Percentiles rank a stretch among this genome's conserved stretches.
Conservation (phyloP, 2,888 invertebrate genomes). For the Phyllotreta striolata region DNA sequence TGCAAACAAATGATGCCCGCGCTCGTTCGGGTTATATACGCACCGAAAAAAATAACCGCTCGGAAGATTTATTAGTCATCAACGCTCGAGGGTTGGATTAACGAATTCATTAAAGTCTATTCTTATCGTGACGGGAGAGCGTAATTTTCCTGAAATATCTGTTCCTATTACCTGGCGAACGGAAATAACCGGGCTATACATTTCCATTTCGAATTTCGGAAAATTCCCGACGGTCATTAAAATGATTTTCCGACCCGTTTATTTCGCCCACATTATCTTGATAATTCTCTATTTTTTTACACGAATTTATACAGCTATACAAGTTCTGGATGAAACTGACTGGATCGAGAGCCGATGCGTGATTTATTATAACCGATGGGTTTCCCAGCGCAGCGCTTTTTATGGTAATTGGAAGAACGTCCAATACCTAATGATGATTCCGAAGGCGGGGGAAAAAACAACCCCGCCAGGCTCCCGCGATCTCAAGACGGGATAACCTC, state of each 20-base stretch:
- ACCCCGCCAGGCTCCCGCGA: constrained; percentile 22
- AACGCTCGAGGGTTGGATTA: constrained; percentile 11
- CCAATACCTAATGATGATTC: constrained; percentile 31
- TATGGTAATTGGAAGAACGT: constrained; percentile 29
- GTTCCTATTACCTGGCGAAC: too few relatives aligned
- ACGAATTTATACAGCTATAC: too few relatives aligned
- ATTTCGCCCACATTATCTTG: too few relatives aligned
- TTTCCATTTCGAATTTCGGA: too few relatives aligned
- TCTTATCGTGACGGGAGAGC: too few relatives aligned
- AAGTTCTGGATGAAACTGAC: too few relatives aligned
- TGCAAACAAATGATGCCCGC: constrained; percentile 20
- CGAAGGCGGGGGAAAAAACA: constrained; percentile 13
- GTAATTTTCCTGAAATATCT: too few relatives aligned
- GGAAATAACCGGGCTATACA: too few relatives aligned
- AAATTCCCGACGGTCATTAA: too few relatives aligned
- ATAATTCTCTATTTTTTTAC: too few relatives aligned
- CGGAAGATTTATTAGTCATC: constrained; percentile 18
- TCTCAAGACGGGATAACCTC: constrained; percentile 33
- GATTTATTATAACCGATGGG: constrained; percentile 27
- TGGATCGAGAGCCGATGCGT: neutral
- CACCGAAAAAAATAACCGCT: neutral
- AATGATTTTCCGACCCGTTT: too few relatives aligned
- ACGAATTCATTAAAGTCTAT: too few relatives aligned
- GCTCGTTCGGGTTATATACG: constrained; percentile 9
- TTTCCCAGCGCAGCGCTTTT: constrained; percentile 31